Conservation (phyloP, 2,888 invertebrate genomes). For the Apamea sordens region DNA sequence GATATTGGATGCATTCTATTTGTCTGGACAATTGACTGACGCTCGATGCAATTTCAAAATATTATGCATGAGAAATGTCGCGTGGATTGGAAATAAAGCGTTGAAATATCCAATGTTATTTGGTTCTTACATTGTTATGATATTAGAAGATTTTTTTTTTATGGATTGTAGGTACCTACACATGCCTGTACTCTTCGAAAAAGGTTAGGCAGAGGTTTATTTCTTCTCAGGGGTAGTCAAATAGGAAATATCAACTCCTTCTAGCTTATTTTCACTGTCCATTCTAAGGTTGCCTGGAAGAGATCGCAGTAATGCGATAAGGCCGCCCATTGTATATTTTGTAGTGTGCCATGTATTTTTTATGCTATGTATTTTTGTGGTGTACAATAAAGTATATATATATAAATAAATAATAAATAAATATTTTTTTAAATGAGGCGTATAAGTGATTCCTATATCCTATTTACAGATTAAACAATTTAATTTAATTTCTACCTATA, state of each 20-base stretch:
- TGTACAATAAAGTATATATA: too few species aligned
- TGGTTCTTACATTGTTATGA: neutral
- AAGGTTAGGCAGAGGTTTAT: neutral
- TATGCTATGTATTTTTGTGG: too few species aligned
- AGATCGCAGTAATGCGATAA: too few species aligned
- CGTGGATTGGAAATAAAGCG: neutral
- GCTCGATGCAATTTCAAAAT: slow-evolving; percentile 37
- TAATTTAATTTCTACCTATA: neutral
- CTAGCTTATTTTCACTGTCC: neutral
- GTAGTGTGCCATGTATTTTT: too few species aligned
- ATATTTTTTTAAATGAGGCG: neutral
- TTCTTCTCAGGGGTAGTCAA: neutral
- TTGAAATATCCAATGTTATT: slow-evolving; percentile 14
- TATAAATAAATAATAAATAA: too few species aligned
- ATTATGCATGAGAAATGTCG: slow-evolving; percentile 43
- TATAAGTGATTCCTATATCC: neutral
- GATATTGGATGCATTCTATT: slow-evolving; percentile 38
- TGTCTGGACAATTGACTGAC: slow-evolving; percentile 17
- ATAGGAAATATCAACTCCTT: neutral
- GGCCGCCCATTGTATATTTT: too few species aligned
- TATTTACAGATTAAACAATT: neutral
- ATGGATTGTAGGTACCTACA: too few species aligned
- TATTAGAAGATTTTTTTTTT: neutral
- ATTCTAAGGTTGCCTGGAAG: too few species aligned
- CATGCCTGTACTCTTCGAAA: neutral